phyloP scores from a whole-genome alignment of 2,113 vertebrate genomes.

The Vulpes vulpes region DNA sequence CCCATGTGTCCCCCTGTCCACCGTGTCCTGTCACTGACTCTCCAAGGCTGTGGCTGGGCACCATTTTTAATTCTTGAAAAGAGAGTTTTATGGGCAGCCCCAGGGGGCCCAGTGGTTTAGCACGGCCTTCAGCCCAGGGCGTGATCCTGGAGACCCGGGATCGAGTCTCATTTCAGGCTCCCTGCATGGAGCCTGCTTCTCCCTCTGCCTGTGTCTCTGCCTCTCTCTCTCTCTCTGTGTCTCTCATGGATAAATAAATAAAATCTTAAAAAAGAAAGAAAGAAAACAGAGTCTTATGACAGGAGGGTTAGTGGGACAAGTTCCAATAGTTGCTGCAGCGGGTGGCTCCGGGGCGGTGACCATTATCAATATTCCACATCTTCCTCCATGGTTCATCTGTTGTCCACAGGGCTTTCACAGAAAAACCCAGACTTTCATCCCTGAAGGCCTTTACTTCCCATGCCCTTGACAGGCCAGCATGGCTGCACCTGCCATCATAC shows the following conservation, averaged over 20 bases:
- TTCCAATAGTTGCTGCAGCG: too few species aligned
- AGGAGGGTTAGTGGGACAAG: neutral
- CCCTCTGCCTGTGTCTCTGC: too few species aligned
- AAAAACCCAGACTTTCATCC: neutral
- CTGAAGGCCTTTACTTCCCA: neutral
- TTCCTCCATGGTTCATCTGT: neutral
- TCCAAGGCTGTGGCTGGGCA: neutral
- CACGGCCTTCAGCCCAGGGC: too few species aligned
- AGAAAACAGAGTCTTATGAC: neutral
- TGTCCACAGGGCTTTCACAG: neutral
- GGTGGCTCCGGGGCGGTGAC: neutral
- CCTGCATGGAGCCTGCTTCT: too few species aligned
- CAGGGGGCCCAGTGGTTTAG: too few species aligned
- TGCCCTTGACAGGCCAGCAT: neutral
- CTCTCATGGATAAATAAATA: too few species aligned
- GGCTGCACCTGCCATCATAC: neutral
- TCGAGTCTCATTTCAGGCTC: too few species aligned
- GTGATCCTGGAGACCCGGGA: too few species aligned
- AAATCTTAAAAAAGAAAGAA: too few species aligned
- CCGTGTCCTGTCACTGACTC: neutral
- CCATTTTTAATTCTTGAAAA: neutral
- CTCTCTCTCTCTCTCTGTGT: too few species aligned
- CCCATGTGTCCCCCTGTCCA: neutral
- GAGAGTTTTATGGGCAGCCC: neutral
- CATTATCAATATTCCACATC: neutral